A percentile compares a stretch with the other conserved stretches of the same genome.
Conservation (phyloP, 2,797 vertebrate genomes). For the Myotis planiceps region DNA sequence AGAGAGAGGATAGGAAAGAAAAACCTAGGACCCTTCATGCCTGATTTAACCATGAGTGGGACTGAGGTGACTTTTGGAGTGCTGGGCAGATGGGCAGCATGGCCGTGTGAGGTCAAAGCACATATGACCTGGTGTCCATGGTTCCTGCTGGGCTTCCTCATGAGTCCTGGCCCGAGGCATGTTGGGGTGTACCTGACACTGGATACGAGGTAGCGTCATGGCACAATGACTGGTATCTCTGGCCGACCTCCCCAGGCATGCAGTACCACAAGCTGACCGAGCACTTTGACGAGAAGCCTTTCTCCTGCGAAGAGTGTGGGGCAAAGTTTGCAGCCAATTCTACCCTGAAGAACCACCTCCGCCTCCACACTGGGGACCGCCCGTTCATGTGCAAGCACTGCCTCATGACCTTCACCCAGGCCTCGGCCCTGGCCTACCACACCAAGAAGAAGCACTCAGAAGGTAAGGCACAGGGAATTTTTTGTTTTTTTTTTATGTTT, state of each 20-base stretch:
- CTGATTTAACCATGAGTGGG: neutral
- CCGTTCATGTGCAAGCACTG: slow-evolving; percentile 94
- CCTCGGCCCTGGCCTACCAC: slow-evolving; percentile 94
- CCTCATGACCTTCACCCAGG: slow-evolving; percentile 93
- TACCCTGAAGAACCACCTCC: slow-evolving; percentile 93
- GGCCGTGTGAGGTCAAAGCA: fast-evolving
- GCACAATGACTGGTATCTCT: fast-evolving
- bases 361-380: slow-evolving; percentile 93
- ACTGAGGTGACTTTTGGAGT: neutral
- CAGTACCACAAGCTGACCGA: slow-evolving; percentile 94
- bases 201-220: too few relatives aligned
- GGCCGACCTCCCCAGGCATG: slow-evolving; percentile 87
- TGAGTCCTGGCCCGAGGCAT: neutral
- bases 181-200: neutral
- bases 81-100: neutral
- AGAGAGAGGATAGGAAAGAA: neutral
- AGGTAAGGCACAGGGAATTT: slow-evolving; percentile 81
- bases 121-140: neutral
- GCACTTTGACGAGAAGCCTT: slow-evolving; percentile 94
- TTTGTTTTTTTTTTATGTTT: neutral
- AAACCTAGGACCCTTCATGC: neutral
- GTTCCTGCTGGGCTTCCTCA: neutral
- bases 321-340: slow-evolving; percentile 94
- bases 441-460: slow-evolving; percentile 95
- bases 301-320: slow-evolving; percentile 91